Base-by-base conservation (phyloP, 2,888 invertebrate genomes). In the Saturnia japonica region DNA sequence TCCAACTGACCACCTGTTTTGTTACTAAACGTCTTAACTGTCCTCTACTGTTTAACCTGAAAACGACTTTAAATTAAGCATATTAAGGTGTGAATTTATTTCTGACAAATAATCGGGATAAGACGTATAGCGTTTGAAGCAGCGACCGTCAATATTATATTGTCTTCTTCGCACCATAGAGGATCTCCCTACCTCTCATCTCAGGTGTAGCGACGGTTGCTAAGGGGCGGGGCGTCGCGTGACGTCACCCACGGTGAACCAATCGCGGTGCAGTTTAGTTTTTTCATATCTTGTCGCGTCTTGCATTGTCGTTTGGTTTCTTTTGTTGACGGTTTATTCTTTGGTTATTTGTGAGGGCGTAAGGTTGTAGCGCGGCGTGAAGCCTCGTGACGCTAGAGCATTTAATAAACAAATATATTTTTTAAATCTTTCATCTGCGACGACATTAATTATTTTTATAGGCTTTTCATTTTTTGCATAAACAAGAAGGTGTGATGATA, bases 201-300 rank as follows among this genome's bases (percentile, higher is more conserved):
- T 94, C 94, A 87, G 87, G 88, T 89, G 86, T 90, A 88, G 92
- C 87, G 89, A 92, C 91, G 85, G 94, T 94, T 91, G 93, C 89
- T 88, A 93, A 84, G 94, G 93, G 94, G 94, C 92, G 94, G 88
- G 83, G 88, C 86, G 72, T 73, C 71, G 2, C 70, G 82, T 94
- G 93, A 94, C 94, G 93, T 94, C 92, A 93, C 88, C 68, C 75
- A 69, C 78, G 76, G 80, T 81, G 85, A 82, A 80, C 93, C 93
- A 94, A 93, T 92, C 85, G 79, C 74, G 78, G 80, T 74, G 74
- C 73, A 75, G 80, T 85, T 85, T 83, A n/a, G 22, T 71, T 71
- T 68, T 67, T 70, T 54, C 40, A 62, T 64, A 60, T 40, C 68
- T 45, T 68, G 45, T 19, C 68, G 68, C 71, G 64, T 71, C 64